phyloP scores from a whole-genome alignment of 2,888 invertebrate genomes.

The Polyploca ridens region DNA sequence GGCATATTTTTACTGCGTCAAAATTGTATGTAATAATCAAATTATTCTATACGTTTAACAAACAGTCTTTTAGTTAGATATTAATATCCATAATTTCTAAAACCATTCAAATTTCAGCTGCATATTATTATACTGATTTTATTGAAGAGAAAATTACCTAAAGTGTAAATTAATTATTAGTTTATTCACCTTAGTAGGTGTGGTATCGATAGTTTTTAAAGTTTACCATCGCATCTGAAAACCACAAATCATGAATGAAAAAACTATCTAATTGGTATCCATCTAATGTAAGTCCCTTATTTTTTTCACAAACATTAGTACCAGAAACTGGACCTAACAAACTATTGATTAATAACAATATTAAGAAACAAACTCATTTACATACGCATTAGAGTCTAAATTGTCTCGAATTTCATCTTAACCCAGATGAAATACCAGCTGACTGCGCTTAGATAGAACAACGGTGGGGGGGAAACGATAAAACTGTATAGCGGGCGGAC shows the following conservation, averaged over 20 bases:
- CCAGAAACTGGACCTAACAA: slow-evolving; percentile 27
- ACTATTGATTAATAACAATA: slow-evolving; percentile 28
- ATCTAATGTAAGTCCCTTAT: slow-evolving; percentile 5
- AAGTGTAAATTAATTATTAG: too few species aligned
- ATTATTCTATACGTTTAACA: too few species aligned
- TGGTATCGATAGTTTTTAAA: not conserved
- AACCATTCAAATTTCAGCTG: too few species aligned
- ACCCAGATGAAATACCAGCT: slow-evolving; percentile 63
- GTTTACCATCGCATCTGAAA: not conserved
- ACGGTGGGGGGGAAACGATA: slow-evolving; percentile 74
- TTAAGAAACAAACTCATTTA: slow-evolving; percentile 49
- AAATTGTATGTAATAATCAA: too few species aligned
- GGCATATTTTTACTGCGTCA: too few species aligned
- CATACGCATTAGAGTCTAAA: slow-evolving; percentile 65
- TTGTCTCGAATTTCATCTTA: slow-evolving; percentile 64
- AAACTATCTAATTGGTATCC: not conserved
- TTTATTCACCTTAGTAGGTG: not conserved
- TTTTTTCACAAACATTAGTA: slow-evolving; percentile 20
- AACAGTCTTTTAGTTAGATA: too few species aligned
- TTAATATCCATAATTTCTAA: too few species aligned
- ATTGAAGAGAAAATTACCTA: too few species aligned
- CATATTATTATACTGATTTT: too few species aligned
- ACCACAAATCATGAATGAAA: not conserved
- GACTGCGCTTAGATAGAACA: slow-evolving; percentile 50
- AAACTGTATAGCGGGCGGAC: slow-evolving; percentile 71